Evolutionary conservation across 2,888 invertebrate species (phyloP), one percentile per base, ranked within the genome.

Genomic region (Pheosia gnoma): DNA sequence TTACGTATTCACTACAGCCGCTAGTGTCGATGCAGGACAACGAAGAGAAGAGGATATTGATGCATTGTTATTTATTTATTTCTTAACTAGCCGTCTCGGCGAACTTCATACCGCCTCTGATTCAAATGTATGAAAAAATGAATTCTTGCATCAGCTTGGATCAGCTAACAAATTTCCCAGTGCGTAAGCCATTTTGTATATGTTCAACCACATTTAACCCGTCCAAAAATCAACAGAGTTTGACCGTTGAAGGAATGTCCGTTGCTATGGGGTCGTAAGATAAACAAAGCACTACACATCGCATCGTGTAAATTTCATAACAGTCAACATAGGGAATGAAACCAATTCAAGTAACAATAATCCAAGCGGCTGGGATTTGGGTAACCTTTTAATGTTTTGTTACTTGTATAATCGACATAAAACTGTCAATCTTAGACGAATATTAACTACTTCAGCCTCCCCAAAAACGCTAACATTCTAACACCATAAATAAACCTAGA

Each of bases 1-100:
- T 79, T 68, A 79, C 63, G 78, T 79, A 79, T 79, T 79, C 75
- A 77, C 66, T 60, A 67, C 71, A 68, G 66, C 65, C 64, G 63
- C 60, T 61, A 61, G 59, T 67, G 69, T 69, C 64, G 70, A 68
- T 60, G 39, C 25, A 58, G 52, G 63, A 56, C 64, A 66, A 71
- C 71, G 66, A 65, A 63, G 63, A 61, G 58, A 57, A 66, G 63
- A 64, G 65, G 55, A 49, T 68, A 69, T 73, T 63, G 69, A 65
- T 58, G 25, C 2, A 25, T 25, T 25, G 25, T 25, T 25, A 0
- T 25, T 25, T 25, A 25, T 25, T 25, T 25, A 25, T 25, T 25
- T 25, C 25, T 0, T 25, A 25, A 25, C 25, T 25, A 25, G 25
- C 25, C 2, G 25, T 25, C 25, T 2, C 25, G 25, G 25, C 25